Evolutionary conservation across 1,140 invertebrate species (phyloP), one percentile per base, ranked within the genome.

Genomic region (Rhopalosiphum maidis): DNA sequence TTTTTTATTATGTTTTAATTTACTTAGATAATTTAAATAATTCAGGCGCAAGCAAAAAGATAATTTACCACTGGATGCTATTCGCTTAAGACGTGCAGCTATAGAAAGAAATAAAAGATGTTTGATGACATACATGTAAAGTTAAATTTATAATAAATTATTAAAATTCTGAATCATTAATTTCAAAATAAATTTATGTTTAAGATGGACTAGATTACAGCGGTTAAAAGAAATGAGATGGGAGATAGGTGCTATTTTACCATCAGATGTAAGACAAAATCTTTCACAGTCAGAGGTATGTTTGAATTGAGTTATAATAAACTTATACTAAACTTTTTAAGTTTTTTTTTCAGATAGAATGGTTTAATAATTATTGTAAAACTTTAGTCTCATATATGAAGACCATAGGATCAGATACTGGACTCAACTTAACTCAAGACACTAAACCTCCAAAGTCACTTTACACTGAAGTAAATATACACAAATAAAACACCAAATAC

Each of bases 171-270:
- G 0, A 30, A 54, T 9, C 1, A 68, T 68, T 30, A 46, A 93
- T 51, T 88, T 60, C 22, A 86, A 41, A 68, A 43, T 68, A 43
- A 89, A 89, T 93, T 6, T 91, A 90, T 93, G 93, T 94, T 95
- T 89, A 94, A 96, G 96, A 89, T 96, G 98, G 95, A 97, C 98
- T 94, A 96, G 99, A 94, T 95, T 99, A 95, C 96, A 96, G 94
- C 96, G 97, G 94, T 96, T 99, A 37, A 96, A 97, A 94, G 96
- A 97, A 86, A 96, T 99, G 95, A 96, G 99, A 90, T 99, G 99
- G 99, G 97, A 99, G 95, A 98, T 99, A 95, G 99, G 99, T 7
- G 97, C 98, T 93, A 97, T 99, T 77, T 95, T 99, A 93, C 98
- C 99, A 8, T 94, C 96, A 0, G 98, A 99, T 95, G 97, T 99